Evolutionary conservation across 1,140 invertebrate genomes (phyloP), one percentile per base, ranked within the genome.

Genomic region (Halotydeus destructor): DNA sequence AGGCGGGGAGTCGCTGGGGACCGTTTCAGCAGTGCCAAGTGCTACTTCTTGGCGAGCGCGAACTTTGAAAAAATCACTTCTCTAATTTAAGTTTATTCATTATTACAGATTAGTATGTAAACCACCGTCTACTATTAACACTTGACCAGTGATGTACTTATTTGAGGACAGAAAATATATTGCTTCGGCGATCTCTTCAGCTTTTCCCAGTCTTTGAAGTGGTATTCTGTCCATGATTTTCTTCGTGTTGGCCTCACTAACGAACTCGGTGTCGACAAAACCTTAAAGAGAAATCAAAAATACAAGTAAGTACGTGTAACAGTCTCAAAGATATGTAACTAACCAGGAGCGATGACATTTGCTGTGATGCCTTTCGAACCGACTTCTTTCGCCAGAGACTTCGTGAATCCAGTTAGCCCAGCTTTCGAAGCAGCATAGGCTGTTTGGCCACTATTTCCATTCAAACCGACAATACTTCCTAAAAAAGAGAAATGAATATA

Each of bases 111-210:
- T n/a, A n/a, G n/a, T n/a, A 44, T 19, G 28, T 14, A 45, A n/a
- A 9, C 43, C 43, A 32, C 43, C 43, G 22, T 45, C 43, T 3
- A 41, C 25, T 8, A 9, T 31, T 4, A 45, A 3, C 5, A 39
- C 25, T 43, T 45, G 83, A 12, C 45, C 45, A 9, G 44, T 46
- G 8, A 46, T 46, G 31, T 43, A 30, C 48, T 69, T 65, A 35
- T 76, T 71, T 30, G 77, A 81, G 1, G 82, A 80, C 21, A 88
- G 57, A 59, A 83, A 86, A 14, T 73, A 74, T 50, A 88, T 82
- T 1, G 76, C 63, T 22, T 68, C 65, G 1, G 82, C 80, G 1
- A 85, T 77, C 63, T 88, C 83, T 56, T 73, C 66, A 25, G 83
- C 74, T 50, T 70, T 60, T 14, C 82, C 85, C 41, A 77, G 53